Base-by-base conservation (phyloP, 2,888 invertebrate genomes). In the Cosmopolites sordidus region DNA sequence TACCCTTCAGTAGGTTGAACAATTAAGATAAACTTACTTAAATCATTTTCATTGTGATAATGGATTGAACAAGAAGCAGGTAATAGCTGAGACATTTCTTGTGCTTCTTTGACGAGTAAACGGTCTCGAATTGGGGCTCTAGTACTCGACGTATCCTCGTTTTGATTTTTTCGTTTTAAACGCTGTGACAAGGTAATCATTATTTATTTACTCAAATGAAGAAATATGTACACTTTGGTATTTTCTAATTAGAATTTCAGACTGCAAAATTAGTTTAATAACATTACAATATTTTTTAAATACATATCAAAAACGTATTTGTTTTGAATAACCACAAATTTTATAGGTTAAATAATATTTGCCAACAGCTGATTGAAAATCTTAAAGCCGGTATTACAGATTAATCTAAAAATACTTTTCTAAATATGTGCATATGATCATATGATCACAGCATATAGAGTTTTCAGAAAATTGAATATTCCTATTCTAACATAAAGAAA, bases 61-160 rank as follows among this genome's bases (percentile, higher is more conserved):
- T 79, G 79, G 56, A 90, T 81, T 69, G 83, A 80, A 75, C 93
- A 93, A 11, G 89, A 88, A 52, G 77, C 74, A 16, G 93, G 92
- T 59, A 93, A 79, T 62, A 86, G 84, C 69, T 89, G 88, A 64
- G 90, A 84, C 88, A 95, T 87, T 76, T 95, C 94, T 69, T 83
- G 83, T 11, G 86, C 84, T 79, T 92, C 92, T 78, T 89, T 86
- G 39, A 89, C 81, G 51, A 91, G 74, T 47, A 91, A 76, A 73
- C 86, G 87, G 69, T 91, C 91, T 65, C 91, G 78, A 54, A 90
- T 79, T 22, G 89, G 89, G 61, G 85, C 84, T 68, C 89, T 77
- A 48, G 67, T 63, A 27, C 61, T 56, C 41, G 61, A 51, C 40
- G 59, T 52, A 58, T 61, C 62, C 52, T 79, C 62, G 59, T 77